These are phyloP conservation scores for Chymomyza caudatula DNA, from an alignment of 2,888 invertebrate species.

Conservation along the genomic window DNA sequence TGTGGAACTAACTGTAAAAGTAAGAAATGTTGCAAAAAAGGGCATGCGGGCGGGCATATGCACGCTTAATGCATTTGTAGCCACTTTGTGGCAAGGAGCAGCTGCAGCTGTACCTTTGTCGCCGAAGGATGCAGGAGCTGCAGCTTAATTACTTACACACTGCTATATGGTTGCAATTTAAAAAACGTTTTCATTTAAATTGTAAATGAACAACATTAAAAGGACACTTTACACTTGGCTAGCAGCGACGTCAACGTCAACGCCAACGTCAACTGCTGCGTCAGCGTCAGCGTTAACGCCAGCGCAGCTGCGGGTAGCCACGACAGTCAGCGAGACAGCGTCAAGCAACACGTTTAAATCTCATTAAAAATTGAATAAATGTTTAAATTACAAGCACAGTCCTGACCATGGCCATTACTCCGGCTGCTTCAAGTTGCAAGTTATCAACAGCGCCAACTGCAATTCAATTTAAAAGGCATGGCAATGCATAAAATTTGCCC, in stretches of 20 bases:
- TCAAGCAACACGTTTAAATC: constrained; percentile 53
- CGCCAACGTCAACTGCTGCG: neutral
- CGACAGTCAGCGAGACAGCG: no score
- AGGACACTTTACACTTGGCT: constrained; percentile 67
- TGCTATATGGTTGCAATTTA: constrained; percentile 56
- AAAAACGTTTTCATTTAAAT: constrained; percentile 63
- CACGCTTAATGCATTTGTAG: constrained; percentile 35
- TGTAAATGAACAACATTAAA: constrained; percentile 73
- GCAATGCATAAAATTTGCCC: constrained; percentile 27
- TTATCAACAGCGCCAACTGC: constrained; percentile 38
- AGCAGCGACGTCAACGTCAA: neutral
- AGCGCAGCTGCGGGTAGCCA: no score
- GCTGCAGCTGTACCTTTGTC: neutral
- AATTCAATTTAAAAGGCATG: constrained; percentile 23
- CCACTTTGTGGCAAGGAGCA: constrained; percentile 11
- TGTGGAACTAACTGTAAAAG: no score
- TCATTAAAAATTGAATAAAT: constrained; percentile 65
- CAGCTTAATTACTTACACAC: constrained; percentile 63
- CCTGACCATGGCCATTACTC: neutral
- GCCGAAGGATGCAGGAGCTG: neutral
- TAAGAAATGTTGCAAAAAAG: constrained; percentile 1
- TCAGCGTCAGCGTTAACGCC: neutral
- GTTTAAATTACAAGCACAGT: constrained; percentile 43
- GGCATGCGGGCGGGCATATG: constrained; percentile 13
- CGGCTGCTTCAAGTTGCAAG: constrained; percentile 6